Base-by-base conservation (phyloP, 2,797 vertebrate genomes). In the Pogonophryne albipinna region DNA sequence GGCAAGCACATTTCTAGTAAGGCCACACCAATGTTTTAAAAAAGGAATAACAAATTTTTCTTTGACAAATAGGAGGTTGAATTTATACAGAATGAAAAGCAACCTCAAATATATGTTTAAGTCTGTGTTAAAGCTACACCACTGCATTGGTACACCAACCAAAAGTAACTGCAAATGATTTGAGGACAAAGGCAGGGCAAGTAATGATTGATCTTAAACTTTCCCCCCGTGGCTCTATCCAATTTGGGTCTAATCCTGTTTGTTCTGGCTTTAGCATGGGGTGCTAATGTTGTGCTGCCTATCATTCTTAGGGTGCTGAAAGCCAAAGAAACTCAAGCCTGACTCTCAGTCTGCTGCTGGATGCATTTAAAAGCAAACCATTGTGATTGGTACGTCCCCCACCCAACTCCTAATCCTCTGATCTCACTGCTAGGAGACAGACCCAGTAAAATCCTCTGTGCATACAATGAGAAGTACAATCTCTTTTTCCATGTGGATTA, bases 231-330 rank as follows among this genome's bases (percentile, higher is more conserved):
- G 71, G 59, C 71, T 79, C 74, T 75, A 68, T 80, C 69, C 80
- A 78, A 61, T 69, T 60, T 66, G 44, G 42, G 38, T 70, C 69
- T 87, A 85, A 88, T 87, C 83, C 66, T 76, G 66, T 84, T 87
- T 85, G 74, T 86, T 82, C 42, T 71, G 77, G 76, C 61, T 62
- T 80, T 66, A 65, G 70, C 42, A 27, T 51, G 31, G 27, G 53
- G 16, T 11, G 17, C 66, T 57, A 34, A 69, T 76, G 66, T 71
- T 76, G 70, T 76, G 71, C 49, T 64, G 58, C 60, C 75, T 42
- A 82, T 85, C 78, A 63, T 60, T 65, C 56, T 71, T 16, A 62
- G 72, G 57, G 46, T 71, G 15, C 41, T 13, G 38, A 73, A 63
- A 78, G 57, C 78, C 52, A 44, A 58, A 68, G 42, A 55, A 27